Evolutionary conservation across 2,797 vertebrate genomes (phyloP).

Genomic region (Heliangelus exortis): DNA sequence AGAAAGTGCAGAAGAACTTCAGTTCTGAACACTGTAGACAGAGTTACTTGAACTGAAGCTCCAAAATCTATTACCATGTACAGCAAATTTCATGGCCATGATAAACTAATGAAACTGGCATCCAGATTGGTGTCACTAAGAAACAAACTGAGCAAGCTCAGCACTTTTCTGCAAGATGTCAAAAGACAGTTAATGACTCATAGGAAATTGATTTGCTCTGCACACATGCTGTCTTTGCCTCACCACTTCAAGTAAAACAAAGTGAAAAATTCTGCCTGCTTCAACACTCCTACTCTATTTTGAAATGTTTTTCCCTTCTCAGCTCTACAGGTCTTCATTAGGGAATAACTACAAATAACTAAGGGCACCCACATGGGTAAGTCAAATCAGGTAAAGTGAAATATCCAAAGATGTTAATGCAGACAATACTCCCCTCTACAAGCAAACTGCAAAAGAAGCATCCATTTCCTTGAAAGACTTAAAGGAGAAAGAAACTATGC

Average conservation of each 20-base stretch:
- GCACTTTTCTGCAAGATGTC: background rate
- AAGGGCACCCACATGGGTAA: background rate
- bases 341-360: background rate
- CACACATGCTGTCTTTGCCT: background rate
- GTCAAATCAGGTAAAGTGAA: background rate
- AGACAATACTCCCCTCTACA: background rate
- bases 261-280: background rate
- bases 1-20: background rate
- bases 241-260: background rate
- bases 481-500: background rate
- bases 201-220: background rate
- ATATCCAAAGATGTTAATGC: background rate
- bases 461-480: background rate
- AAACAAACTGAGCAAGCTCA: background rate
- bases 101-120: background rate
- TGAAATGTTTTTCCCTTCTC: background rate
- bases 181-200: background rate
- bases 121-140: background rate
- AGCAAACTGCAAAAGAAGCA: background rate
- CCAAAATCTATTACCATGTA: background rate
- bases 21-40: background rate
- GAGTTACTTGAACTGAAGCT: background rate
- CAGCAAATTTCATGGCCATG: background rate
- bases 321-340: background rate
- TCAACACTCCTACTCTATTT: background rate